A percentile compares a stretch with the other conserved stretches of the same genome.
phyloP scores from a whole-genome alignment of 2,113 vertebrate species.

The Hystrix cristata region DNA sequence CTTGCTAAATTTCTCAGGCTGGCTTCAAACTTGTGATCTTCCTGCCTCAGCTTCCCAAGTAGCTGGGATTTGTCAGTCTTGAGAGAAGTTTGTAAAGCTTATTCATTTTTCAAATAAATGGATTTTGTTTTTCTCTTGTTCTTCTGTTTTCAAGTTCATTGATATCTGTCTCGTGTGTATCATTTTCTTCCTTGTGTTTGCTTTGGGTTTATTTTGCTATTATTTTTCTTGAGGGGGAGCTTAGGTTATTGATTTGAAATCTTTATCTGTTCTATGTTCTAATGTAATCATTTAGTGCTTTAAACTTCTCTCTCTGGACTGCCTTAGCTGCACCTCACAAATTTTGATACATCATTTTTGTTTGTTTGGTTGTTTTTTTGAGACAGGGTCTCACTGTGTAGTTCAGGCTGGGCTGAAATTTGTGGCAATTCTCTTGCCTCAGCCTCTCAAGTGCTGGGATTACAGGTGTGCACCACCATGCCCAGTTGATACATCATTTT shows the following conservation, averaged over 20 bases:
- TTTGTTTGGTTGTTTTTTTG: neutral
- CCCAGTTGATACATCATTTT: neutral
- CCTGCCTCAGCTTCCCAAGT: neutral
- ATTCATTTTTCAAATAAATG: neutral
- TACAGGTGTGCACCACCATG: too few species aligned
- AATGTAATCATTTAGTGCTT: neutral
- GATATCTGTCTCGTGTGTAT: neutral
- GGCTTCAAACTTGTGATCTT: neutral
- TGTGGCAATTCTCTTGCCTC: too few species aligned
- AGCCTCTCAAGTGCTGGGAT: too few species aligned
- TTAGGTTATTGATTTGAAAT: neutral
- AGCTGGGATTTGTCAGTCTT: neutral
- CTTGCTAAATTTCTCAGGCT: neutral
- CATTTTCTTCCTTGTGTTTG: neutral
- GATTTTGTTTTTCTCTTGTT: neutral
- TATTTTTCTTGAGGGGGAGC: neutral
- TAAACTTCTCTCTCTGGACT: neutral
- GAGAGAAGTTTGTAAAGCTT: neutral
- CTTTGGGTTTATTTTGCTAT: neutral
- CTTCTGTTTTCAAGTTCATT: neutral
- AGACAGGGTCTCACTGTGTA: too few species aligned
- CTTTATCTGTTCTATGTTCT: neutral
- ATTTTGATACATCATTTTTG: neutral
- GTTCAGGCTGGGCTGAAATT: too few species aligned
- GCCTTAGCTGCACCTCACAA: neutral